Evolutionary conservation across 2,797 vertebrate genomes (phyloP).

Genomic region (Hydrocynus forskahlii): DNA sequence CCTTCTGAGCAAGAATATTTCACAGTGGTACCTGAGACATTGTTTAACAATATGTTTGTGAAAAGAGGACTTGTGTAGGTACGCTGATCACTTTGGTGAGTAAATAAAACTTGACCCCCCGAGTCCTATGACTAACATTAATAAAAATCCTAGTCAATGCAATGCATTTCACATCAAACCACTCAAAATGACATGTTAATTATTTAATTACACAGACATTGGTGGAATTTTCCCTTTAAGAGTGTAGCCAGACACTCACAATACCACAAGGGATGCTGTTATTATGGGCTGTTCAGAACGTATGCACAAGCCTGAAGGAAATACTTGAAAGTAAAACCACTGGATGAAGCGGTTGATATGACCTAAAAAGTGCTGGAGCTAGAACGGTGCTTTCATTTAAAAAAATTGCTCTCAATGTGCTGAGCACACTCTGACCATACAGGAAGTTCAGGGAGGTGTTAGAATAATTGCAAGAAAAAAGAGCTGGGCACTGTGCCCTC

Average conservation of each 20-base stretch:
- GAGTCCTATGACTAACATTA: no score
- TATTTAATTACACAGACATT: no score
- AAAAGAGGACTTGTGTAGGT: no score
- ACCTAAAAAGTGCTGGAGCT: slow-evolving; percentile 2
- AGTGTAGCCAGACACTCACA: not conserved
- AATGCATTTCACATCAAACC: no score
- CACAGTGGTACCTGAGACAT: no score
- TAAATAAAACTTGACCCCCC: no score
- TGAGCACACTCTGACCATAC: not conserved
- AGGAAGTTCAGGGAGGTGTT: slow-evolving; percentile 1
- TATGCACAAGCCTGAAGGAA: not conserved
- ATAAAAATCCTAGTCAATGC: no score
- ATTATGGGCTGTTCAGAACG: not conserved
- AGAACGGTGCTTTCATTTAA: not conserved
- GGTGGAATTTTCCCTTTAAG: not conserved
- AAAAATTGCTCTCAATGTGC: not conserved
- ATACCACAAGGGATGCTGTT: not conserved
- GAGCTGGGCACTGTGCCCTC: slow-evolving; percentile 1
- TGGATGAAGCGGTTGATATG: not conserved
- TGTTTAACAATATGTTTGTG: no score
- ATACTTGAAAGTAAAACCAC: not conserved
- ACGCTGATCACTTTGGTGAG: no score
- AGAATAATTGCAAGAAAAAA: not conserved
- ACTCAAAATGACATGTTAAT: no score
- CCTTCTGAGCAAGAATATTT: no score